These are phyloP conservation scores for Varecia variegata DNA, from an alignment of 2,797 vertebrate species.

Conservation along the genomic window DNA sequence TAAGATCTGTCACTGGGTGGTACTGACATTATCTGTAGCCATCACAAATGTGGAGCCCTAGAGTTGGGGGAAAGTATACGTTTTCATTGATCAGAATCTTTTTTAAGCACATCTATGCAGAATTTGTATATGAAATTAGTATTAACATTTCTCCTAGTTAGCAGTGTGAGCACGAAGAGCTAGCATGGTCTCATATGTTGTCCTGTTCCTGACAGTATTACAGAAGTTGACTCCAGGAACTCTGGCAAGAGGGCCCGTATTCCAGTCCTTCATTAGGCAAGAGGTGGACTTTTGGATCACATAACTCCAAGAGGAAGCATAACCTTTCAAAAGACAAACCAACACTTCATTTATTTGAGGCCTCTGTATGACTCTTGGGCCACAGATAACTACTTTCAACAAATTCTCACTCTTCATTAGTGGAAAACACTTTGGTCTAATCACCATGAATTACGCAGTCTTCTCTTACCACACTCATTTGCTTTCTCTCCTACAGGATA, in stretches of 20 bases:
- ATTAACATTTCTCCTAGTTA: background rate
- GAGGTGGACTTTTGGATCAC: slow-evolving; percentile 3
- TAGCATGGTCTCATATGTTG: rapidly evolving
- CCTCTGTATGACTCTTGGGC: slow-evolving; percentile 81
- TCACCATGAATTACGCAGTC: slow-evolving; percentile 71
- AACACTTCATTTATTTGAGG: slow-evolving; percentile 83
- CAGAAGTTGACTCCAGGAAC: background rate
- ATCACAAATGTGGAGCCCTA: background rate
- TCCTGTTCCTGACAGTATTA: background rate
- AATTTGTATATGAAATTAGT: background rate
- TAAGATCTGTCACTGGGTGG: background rate
- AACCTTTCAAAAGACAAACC: slow-evolving; percentile 66
- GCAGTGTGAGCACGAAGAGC: background rate
- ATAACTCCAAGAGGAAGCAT: slow-evolving; percentile 66
- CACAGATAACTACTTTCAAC: slow-evolving; percentile 80
- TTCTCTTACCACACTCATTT: slow-evolving; percentile 63
- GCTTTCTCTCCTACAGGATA: slow-evolving; percentile 1
- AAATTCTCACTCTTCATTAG: slow-evolving; percentile 81
- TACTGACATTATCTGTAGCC: background rate
- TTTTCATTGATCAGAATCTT: background rate
- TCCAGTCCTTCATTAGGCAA: background rate
- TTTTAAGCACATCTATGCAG: background rate
- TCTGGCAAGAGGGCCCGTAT: background rate
- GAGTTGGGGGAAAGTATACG: background rate
- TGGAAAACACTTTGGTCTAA: slow-evolving; percentile 79